Evolutionary conservation across 2,888 invertebrate genomes (phyloP).

Genomic region (Leptinotarsa juncta): DNA sequence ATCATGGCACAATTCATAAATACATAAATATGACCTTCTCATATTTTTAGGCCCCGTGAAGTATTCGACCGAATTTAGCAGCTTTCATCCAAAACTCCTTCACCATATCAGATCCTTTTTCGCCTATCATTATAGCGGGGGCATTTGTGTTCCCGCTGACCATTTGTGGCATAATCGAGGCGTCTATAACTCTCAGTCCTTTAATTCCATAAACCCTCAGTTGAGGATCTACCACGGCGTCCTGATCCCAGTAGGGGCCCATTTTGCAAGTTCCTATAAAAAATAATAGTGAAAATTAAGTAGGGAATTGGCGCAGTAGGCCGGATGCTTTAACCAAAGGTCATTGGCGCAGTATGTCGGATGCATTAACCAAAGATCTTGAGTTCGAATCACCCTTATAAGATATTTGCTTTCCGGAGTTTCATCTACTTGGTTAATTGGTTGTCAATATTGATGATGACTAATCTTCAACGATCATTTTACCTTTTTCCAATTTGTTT

Average conservation of each 20-base stretch:
- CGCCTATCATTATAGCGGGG: conserved; percentile 89
- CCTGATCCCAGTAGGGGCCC: conserved; percentile 88
- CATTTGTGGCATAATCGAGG: conserved; percentile 87
- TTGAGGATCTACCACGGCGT: conserved; percentile 86
- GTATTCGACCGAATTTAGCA: conserved; percentile 39
- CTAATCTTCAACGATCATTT: too few species aligned
- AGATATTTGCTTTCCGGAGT: too few species aligned
- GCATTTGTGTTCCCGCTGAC: conserved; percentile 90
- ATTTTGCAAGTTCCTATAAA: conserved; percentile 82
- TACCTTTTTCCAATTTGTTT: too few species aligned
- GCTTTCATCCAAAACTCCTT: conserved; percentile 82
- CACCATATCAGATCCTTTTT: conserved; percentile 89
- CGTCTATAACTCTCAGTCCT: conserved; percentile 84
- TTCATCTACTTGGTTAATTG: too few species aligned
- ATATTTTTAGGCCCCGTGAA: conserved; percentile 27
- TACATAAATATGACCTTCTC: neutral
- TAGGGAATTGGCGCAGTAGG: too few species aligned
- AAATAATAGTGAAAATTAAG: too few species aligned
- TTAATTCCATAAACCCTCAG: conserved; percentile 83
- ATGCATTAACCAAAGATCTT: too few species aligned
- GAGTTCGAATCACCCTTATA: too few species aligned
- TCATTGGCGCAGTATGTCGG: too few species aligned
- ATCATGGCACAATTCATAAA: neutral
- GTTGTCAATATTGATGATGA: too few species aligned
- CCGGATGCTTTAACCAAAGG: too few species aligned